phyloP scores from a whole-genome alignment of 2,797 vertebrate genomes.

The Enteromius fasciolatus region DNA sequence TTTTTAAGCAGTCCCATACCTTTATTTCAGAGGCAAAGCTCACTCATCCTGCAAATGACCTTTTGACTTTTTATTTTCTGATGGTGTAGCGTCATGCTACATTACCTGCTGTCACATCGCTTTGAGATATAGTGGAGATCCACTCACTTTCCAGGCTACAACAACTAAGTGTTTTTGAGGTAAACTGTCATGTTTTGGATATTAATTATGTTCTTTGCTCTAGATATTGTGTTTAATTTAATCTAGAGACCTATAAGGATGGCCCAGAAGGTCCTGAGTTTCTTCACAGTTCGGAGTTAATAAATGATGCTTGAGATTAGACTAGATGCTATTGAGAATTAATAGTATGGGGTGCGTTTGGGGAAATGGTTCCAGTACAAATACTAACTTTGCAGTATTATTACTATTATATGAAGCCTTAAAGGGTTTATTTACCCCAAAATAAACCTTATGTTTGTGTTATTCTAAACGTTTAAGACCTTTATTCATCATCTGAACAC shows the following conservation, averaged over 20 bases:
- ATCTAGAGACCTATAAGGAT: not conserved
- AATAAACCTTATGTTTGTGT: too few species aligned
- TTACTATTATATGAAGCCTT: not conserved
- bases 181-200: conserved; percentile 1
- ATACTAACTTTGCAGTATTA: not conserved
- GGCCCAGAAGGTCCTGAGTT: not conserved
- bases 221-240: not conserved
- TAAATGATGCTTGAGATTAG: conserved; percentile 10
- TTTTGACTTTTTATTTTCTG: conserved; percentile 33
- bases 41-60: conserved; percentile 27
- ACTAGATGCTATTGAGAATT: not conserved
- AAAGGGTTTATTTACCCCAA: too few species aligned
- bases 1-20: conserved; percentile 35
- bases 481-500: too few species aligned
- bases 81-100: conserved; percentile 5
- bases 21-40: conserved; percentile 12
- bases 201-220: conserved; percentile 13
- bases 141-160: not conserved
- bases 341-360: not conserved
- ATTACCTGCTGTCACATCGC: conserved; percentile 5
- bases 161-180: not conserved
- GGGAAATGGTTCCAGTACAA: not conserved
- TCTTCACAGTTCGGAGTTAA: not conserved
- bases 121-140: not conserved
- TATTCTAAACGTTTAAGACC: too few species aligned